Percentiles rank a stretch among this genome's conserved stretches.
phyloP scores from a whole-genome alignment of 2,797 vertebrate species.

The Cyprinodon diabolis region DNA sequence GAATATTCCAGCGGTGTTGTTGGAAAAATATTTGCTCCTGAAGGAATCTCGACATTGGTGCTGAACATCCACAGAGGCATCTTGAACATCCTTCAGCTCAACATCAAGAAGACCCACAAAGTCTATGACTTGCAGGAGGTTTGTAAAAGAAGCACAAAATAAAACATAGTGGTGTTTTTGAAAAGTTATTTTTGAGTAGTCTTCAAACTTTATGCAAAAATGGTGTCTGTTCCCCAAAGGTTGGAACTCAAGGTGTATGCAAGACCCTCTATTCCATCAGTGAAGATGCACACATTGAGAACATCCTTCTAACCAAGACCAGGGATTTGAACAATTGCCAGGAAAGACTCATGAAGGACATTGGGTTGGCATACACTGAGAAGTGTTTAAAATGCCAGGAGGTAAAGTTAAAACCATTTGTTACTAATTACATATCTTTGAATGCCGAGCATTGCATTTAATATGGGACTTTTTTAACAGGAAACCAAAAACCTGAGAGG shows the following conservation, averaged over 20 bases:
- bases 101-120: conserved; percentile 79
- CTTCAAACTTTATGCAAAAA: conserved; percentile 6
- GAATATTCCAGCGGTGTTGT: conserved; percentile 77
- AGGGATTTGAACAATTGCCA: conserved; percentile 85
- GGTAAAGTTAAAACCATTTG: conserved; percentile 68
- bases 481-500: conserved; percentile 79
- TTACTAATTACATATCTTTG: not conserved
- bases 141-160: conserved; percentile 18
- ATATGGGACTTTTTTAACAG: conserved; percentile 58
- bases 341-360: conserved; percentile 77
- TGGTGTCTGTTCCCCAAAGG: conserved; percentile 25
- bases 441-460: not conserved
- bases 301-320: conserved; percentile 81
- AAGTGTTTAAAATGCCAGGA: conserved; percentile 75
- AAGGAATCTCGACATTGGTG: conserved; percentile 63
- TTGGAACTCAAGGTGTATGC: conserved; percentile 83
- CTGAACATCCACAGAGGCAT: conserved; percentile 82
- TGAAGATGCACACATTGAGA: conserved; percentile 73
- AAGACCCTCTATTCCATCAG: conserved; percentile 84
- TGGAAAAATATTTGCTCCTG: conserved; percentile 73
- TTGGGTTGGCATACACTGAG: conserved; percentile 80
- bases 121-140: conserved; percentile 85
- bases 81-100: conserved; percentile 79
- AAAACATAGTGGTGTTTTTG: not conserved
- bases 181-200: not conserved